Percentiles rank a stretch among this genome's conserved stretches.
Conservation (phyloP, 2,888 invertebrate genomes). For the Pemphredon lugubris region DNA sequence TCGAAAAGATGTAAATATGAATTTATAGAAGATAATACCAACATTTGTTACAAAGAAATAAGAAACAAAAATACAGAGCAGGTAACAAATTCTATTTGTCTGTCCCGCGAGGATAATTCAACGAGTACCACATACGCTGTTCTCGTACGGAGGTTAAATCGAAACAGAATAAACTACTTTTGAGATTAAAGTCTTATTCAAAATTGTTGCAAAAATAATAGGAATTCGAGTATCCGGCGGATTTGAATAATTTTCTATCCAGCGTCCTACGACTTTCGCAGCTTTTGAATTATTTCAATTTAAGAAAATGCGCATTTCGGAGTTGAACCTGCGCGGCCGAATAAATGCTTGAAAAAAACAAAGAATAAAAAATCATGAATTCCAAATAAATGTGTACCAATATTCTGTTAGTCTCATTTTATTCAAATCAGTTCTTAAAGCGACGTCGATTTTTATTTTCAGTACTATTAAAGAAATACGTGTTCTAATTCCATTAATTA, state of each 20-base stretch:
- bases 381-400: too few species aligned
- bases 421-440: too few species aligned
- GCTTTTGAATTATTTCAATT: too few species aligned
- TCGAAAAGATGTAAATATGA: background rate
- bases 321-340: too few species aligned
- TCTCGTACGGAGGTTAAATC: constrained; percentile 27
- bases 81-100: constrained; percentile 14
- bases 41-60: constrained; percentile 16
- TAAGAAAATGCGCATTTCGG: too few species aligned
- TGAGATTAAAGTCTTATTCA: background rate
- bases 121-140: background rate
- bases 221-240: background rate
- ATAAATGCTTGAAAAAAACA: too few species aligned
- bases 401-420: too few species aligned
- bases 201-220: background rate
- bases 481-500: too few species aligned
- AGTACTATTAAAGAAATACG: too few species aligned
- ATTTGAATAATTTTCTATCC: background rate
- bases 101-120: constrained; percentile 27
- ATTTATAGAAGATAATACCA: constrained; percentile 2
- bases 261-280: background rate
- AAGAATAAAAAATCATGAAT: too few species aligned
- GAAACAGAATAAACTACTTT: constrained; percentile 28
- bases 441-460: too few species aligned
- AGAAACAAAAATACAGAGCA: background rate